Percentiles rank a stretch among this genome's conserved stretches.
phyloP scores from a whole-genome alignment of 2,797 vertebrate genomes.

The Hypotaenidia philippensis region DNA sequence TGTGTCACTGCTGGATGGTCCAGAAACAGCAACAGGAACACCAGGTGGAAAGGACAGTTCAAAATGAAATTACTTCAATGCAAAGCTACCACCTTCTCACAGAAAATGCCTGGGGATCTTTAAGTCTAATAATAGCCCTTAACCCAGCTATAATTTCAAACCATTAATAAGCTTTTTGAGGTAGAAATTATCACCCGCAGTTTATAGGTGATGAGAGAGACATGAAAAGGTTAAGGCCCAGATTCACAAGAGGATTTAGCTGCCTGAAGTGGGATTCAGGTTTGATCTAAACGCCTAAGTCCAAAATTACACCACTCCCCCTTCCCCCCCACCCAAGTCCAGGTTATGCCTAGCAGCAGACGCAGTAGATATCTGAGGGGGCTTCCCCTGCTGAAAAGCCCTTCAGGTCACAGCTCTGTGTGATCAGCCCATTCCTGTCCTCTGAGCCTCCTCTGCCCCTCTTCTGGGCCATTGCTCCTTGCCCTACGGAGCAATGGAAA shows the following conservation, averaged over 20 bases:
- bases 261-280: constrained; percentile 2
- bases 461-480: background rate
- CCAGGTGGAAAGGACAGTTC: background rate
- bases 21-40: background rate
- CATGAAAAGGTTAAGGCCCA: constrained; percentile 27
- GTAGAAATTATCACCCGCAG: constrained; percentile 52
- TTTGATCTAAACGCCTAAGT: background rate
- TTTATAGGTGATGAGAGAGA: constrained; percentile 39
- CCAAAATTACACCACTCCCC: background rate
- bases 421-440: background rate
- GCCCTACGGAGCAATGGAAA: background rate
- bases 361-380: background rate
- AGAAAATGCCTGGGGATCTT: constrained; percentile 15
- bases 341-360: background rate
- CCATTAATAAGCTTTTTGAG: constrained; percentile 59
- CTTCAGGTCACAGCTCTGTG: accelerated
- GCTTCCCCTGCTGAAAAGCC: background rate
- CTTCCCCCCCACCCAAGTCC: background rate
- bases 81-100: background rate
- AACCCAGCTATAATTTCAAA: constrained; percentile 35
- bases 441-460: background rate
- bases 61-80: background rate
- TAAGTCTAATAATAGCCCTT: constrained; percentile 50
- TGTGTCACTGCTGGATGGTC: constrained; percentile 3
- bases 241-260: constrained; percentile 33